Evolutionary conservation across 2,797 vertebrate genomes (phyloP).

Genomic region (Myripristis murdjan): DNA sequence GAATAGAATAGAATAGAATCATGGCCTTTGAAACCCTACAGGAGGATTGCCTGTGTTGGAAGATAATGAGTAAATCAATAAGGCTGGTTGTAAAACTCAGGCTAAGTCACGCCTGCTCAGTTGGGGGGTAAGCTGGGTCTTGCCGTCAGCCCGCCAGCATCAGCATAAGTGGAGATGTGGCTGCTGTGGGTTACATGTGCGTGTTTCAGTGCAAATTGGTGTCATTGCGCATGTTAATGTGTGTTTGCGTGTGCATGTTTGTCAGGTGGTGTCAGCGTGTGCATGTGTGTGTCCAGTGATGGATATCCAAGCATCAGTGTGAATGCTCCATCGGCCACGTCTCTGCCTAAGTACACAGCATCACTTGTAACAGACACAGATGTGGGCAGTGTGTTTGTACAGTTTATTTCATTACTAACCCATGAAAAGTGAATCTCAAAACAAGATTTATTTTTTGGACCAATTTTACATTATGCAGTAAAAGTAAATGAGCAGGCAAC

Average conservation of each 20-base stretch:
- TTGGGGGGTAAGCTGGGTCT: conserved; percentile 93
- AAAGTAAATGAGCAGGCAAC: conserved; percentile 25
- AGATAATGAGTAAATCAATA: conserved; percentile 98
- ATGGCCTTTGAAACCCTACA: conserved; percentile 83
- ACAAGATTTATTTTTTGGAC: conserved; percentile 56
- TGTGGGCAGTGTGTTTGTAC: conserved; percentile 15
- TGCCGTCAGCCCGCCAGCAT: conserved; percentile 89
- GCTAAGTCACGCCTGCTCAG: conserved; percentile 94
- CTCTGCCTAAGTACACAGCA: conserved; percentile 23
- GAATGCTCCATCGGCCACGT: conserved; percentile 43
- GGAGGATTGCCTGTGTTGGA: conserved; percentile 88
- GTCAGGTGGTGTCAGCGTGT: conserved; percentile 31
- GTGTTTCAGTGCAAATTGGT: conserved; percentile 7
- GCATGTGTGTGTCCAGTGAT: conserved; percentile 13
- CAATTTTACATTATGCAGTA: conserved; percentile 46
- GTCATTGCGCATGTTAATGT: neutral
- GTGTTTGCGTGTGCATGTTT: conserved; percentile 31
- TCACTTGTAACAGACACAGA: conserved; percentile 38
- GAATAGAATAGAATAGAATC: conserved; percentile 45
- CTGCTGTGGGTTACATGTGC: conserved; percentile 59
- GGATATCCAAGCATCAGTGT: conserved; percentile 2
- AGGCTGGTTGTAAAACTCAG: conserved; percentile 94
- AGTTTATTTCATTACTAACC: conserved; percentile 33
- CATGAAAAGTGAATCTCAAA: conserved; percentile 62
- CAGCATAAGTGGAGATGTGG: conserved; percentile 88